These are phyloP conservation scores for Phyllostomus hastatus DNA, from an alignment of 2,113 vertebrate species.

Conservation along the genomic window DNA sequence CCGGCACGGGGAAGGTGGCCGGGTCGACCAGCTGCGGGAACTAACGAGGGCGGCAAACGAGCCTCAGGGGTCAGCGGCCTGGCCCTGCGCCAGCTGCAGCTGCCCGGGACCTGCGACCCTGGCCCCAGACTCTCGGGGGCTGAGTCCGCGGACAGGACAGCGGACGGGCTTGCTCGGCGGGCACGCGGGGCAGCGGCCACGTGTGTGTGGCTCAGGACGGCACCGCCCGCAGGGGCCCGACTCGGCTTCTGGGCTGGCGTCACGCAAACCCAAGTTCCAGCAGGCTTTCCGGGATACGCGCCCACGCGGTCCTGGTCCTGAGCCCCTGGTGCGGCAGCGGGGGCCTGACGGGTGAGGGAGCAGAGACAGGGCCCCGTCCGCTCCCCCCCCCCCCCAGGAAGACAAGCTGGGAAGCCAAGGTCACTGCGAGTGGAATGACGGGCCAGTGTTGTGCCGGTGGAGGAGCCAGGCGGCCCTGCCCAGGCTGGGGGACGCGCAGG, in stretches of 20 bases:
- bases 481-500: too few relatives aligned
- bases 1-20: background rate
- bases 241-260: rapidly evolving
- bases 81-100: rapidly evolving
- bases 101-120: rapidly evolving
- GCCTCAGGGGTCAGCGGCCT: background rate
- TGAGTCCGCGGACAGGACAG: background rate
- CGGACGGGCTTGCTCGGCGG: rapidly evolving
- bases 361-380: background rate
- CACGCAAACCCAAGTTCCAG: background rate
- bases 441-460: rapidly evolving
- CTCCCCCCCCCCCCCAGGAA: too few relatives aligned
- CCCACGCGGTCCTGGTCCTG: rapidly evolving
- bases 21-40: rapidly evolving
- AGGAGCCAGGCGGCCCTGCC: background rate
- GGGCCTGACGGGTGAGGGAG: rapidly evolving
- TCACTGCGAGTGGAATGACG: background rate
- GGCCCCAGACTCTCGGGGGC: background rate
- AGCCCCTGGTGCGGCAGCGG: rapidly evolving
- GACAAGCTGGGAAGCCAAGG: background rate
- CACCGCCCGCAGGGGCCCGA: background rate
- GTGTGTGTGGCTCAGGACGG: background rate
- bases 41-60: rapidly evolving
- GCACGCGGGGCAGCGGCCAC: too few relatives aligned
- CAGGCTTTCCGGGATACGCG: background rate